phyloP scores from a whole-genome alignment of 2,888 invertebrate species.

The Lydus trimaculatus region DNA sequence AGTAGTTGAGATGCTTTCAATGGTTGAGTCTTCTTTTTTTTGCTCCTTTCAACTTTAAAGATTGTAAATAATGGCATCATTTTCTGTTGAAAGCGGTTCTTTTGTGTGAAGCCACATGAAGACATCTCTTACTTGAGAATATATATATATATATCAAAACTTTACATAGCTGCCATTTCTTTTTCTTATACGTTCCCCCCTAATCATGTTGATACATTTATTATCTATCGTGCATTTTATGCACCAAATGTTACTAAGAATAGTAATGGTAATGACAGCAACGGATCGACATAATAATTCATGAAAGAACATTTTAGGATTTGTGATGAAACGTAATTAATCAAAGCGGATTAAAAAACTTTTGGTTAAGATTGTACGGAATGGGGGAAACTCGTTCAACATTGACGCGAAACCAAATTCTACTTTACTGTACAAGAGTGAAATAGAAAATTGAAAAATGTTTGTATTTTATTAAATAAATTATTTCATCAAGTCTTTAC shows the following conservation, averaged over 20 bases:
- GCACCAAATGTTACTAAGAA: not conserved
- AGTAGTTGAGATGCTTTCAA: constrained; percentile 40
- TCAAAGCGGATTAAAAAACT: constrained; percentile 45
- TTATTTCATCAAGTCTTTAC: constrained; percentile 29
- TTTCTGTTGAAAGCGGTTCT: constrained; percentile 44
- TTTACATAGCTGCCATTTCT: constrained; percentile 22
- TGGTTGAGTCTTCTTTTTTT: constrained; percentile 32
- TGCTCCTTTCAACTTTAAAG: constrained; percentile 44
- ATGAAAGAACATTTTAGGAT: constrained; percentile 37
- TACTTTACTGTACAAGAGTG: constrained; percentile 21
- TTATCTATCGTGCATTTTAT: constrained; percentile 30
- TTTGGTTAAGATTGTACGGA: constrained; percentile 33
- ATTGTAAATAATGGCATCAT: constrained; percentile 50
- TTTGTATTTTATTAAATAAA: constrained; percentile 27
- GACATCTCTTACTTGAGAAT: constrained; percentile 40
- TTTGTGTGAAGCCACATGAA: constrained; percentile 48
- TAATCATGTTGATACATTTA: constrained; percentile 39
- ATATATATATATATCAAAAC: constrained; percentile 39
- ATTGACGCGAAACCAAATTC: constrained; percentile 36
- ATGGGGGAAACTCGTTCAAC: constrained; percentile 20
- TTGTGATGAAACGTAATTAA: constrained; percentile 45
- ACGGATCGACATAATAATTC: constrained; percentile 39
- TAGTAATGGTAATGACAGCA: not conserved
- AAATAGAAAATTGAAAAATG: not conserved
- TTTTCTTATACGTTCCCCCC: constrained; percentile 21